Evolutionary conservation across 1,140 invertebrate genomes (phyloP).

Genomic region (Procambarus virginalis): DNA sequence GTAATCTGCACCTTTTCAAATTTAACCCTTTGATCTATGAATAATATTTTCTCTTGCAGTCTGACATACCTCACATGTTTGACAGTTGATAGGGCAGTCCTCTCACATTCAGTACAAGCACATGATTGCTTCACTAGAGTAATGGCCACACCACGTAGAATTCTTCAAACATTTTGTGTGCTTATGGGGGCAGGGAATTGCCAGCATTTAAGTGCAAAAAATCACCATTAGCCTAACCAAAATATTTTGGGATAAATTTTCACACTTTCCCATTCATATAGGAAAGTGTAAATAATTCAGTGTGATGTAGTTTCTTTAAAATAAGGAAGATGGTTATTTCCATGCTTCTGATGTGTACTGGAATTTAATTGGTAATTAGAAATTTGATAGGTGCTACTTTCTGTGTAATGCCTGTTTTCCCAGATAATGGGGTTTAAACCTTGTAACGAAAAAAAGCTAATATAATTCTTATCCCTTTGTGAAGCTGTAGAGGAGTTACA

Average conservation of each 20-base stretch:
- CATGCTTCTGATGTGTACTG: neutral
- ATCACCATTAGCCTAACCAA: neutral
- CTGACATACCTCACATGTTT: too few relatives aligned
- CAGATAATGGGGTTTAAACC: neutral
- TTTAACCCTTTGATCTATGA: too few relatives aligned
- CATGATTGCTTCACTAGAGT: neutral
- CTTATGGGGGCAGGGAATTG: neutral
- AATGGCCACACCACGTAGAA: neutral
- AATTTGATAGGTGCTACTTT: constrained; percentile 10
- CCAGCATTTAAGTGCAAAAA: neutral
- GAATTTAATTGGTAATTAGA: neutral
- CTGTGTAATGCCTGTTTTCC: neutral
- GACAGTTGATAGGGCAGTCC: neutral
- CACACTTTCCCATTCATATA: neutral
- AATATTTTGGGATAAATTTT: neutral
- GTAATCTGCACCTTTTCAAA: too few relatives aligned
- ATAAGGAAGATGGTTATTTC: neutral
- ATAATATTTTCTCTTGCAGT: too few relatives aligned
- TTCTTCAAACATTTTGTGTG: neutral
- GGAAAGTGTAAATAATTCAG: neutral
- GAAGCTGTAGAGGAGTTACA: neutral
- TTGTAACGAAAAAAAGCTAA: neutral
- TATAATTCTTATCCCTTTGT: neutral
- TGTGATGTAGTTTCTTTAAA: neutral
- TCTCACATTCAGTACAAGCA: neutral